Base-by-base conservation (phyloP, 2,888 invertebrate species). In the Campoplex nolae region DNA sequence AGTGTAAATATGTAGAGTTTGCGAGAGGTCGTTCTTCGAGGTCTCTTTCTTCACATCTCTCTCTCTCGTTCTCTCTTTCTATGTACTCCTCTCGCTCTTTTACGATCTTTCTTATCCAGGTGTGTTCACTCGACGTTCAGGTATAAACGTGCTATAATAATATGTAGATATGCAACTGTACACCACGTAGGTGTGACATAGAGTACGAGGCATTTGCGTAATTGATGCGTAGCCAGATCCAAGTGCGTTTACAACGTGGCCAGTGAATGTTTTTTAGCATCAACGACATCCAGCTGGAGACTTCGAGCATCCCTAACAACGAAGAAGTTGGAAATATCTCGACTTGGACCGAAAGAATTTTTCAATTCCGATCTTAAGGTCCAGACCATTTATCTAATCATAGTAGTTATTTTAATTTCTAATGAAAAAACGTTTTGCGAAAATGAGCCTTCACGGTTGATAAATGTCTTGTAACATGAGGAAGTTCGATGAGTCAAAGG, bases 1-100 rank as follows among this genome's bases (percentile, higher is more conserved):
- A 35, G 45, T 70, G 70, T 45, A 48, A 45, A 58, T 68, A 71
- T 23, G 65, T 77, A 79, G 89, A 91, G 90, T 92, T 92, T 90
- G 90, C 91, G 91, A 92, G 92, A 92, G 92, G 93, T 91, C 91
- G 91, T 90, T 89, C 88, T 86, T 88, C 90, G 89, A 88, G 87
- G 83, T 86, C 85, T 85, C 84, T 77, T 68, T 75, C 51, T 38
- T 38, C 71, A 71, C 67, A 35, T 16, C 45, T 78, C 70, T 76
- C 74, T 23, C 23, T 23, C 23, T 74, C 74, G 16, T 56, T 67
- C 71, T 54, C 74, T 74, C 74, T 35, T 56, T 58, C 67, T 35
- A 28, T 51, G 48, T 77, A 51, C 45, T 32, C 51, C 62, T 68
- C 51, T 56, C 54, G 42, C 65, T 78, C 68, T 38, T 80, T 81